These are phyloP conservation scores for Scaptodrosophila latifasciaeformis DNA, from an alignment of 2,888 invertebrate species.

Conservation along the genomic window DNA sequence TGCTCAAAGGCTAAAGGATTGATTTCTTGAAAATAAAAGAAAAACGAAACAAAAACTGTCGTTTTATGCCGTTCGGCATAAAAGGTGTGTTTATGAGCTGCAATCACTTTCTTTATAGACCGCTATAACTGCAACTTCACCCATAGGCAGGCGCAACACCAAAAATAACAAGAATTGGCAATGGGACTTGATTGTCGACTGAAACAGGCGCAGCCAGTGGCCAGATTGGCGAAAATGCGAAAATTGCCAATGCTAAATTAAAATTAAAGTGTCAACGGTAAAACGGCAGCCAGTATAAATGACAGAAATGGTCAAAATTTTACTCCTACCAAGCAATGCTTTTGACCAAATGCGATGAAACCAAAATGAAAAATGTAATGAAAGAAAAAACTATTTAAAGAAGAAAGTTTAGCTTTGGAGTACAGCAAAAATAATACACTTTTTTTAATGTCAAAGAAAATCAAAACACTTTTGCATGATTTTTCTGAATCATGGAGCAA, in stretches of 20 bases:
- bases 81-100: constrained; percentile 22
- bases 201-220: constrained; percentile 15
- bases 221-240: constrained; percentile 30
- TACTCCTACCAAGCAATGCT: constrained; percentile 40
- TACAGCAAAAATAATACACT: too few relatives aligned
- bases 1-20: background rate
- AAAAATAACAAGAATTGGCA: too few relatives aligned
- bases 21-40: constrained; percentile 26
- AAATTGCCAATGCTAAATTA: constrained; percentile 57
- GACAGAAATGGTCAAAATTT: constrained; percentile 48
- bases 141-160: background rate
- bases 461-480: too few relatives aligned
- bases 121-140: background rate
- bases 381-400: constrained; percentile 38
- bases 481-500: too few relatives aligned
- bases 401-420: too few relatives aligned
- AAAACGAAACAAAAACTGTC: constrained; percentile 1
- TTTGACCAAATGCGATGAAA: constrained; percentile 37
- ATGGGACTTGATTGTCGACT: too few relatives aligned
- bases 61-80: constrained; percentile 8
- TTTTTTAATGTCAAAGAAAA: too few relatives aligned
- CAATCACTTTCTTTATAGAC: constrained; percentile 57
- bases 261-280: constrained; percentile 60
- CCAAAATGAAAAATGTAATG: constrained; percentile 30
- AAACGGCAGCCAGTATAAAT: constrained; percentile 44